A percentile compares a stretch with the other conserved stretches of the same genome.
phyloP scores from a whole-genome alignment of 2,113 vertebrate genomes.

The Hydropotes inermis region DNA sequence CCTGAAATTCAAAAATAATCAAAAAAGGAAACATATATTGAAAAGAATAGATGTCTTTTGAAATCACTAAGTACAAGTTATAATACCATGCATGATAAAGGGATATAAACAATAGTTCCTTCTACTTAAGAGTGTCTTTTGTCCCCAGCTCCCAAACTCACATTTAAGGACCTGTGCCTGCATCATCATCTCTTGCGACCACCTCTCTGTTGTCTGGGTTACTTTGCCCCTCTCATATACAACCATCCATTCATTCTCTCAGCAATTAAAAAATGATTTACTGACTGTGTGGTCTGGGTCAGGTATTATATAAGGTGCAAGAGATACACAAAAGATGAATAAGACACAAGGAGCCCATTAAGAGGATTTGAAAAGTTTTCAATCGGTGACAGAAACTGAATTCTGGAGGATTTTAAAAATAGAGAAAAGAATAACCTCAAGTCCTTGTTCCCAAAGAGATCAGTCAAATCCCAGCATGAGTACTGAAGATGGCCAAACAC shows the following conservation, averaged over 20 bases:
- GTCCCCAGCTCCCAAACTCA: not conserved
- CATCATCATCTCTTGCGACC: not conserved
- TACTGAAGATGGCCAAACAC: not conserved
- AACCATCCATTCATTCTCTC: not conserved
- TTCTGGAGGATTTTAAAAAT: not conserved
- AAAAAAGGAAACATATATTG: not conserved
- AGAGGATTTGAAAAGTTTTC: conserved; percentile 23
- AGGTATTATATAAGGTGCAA: not conserved
- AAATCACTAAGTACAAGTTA: not conserved
- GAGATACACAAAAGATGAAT: conserved; percentile 29
- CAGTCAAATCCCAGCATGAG: not conserved
- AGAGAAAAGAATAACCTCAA: not conserved
- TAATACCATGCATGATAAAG: not conserved
- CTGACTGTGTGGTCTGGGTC: not conserved
- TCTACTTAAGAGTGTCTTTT: not conserved
- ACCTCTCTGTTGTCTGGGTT: not conserved
- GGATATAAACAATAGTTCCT: not conserved
- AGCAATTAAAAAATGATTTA: conserved; percentile 13
- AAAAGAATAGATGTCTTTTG: not conserved
- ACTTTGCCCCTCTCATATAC: not conserved
- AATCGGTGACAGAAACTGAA: conserved; percentile 2
- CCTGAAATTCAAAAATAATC: not conserved
- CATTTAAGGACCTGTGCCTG: not conserved
- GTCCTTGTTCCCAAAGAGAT: not conserved
- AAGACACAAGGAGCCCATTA: not conserved